Evolutionary conservation across 2,797 vertebrate species (phyloP), one percentile per base, ranked within the genome.

Genomic region (Parauchenoglanis ngamensis): DNA sequence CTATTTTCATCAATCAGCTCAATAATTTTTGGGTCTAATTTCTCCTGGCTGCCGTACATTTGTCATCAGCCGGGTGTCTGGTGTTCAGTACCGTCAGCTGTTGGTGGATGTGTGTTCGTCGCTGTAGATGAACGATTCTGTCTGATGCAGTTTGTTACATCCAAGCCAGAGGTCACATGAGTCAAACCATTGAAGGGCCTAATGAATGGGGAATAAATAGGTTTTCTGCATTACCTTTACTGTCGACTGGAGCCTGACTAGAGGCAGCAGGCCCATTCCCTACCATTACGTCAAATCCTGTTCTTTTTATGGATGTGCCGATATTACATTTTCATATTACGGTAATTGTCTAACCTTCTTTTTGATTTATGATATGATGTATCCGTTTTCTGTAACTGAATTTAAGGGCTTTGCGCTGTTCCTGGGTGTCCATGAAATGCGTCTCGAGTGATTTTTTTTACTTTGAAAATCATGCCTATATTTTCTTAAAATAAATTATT

Each of bases 1-100:
- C 17, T 77, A 81, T 76, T 84, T 75, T 28, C 75, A 91, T 89
- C 84, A 76, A 65, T 91, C 87, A 87, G 11, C 68, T 82, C 31
- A 31, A 78, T 83, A 25, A 87, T 86, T 87, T 61, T 54, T 4
- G 67, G 70, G 46, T 85, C 86, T 91, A 56, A 87, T 89, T 80
- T 23, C 12, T 86, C 44, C 63, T 52, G 78, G 65, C 84, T 87
- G 84, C 80, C 11, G 79, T 76, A 52, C 85, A 85, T 89, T 88
- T 85, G 85, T 91, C 87, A 88, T 84, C 75, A 81, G 78, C 44
- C 11, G 35, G 21, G 40, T 52, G 54, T 75, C 57, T 63, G 61
- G 68, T 87, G 68, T 61, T 89, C 72, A 59, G 70, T 73, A 40
- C 61, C 28, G 28, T 63, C 40, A n/a, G 44, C 56, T 31, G 40